phyloP scores from a whole-genome alignment of 2,888 invertebrate species.

The Dicyrtomina minuta region DNA sequence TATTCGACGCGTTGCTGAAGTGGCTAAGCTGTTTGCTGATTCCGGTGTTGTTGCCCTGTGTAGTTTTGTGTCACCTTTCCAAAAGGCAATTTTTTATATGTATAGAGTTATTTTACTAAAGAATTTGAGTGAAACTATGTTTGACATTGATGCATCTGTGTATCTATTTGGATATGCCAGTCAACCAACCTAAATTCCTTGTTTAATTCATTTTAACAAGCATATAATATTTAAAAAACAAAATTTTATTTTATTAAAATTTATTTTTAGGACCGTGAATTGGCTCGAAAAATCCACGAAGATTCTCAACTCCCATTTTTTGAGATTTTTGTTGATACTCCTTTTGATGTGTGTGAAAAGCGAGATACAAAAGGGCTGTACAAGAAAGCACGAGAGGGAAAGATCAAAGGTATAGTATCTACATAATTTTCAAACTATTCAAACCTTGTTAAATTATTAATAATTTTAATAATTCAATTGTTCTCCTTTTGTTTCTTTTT shows the following conservation, averaged over 20 bases:
- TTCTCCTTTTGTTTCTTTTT: too few relatives aligned
- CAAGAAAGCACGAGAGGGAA: slow-evolving; percentile 85
- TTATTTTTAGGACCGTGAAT: slow-evolving; percentile 81
- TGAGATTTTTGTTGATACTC: slow-evolving; percentile 96
- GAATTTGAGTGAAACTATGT: too few relatives aligned
- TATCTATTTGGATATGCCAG: too few relatives aligned
- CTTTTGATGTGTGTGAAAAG: slow-evolving; percentile 88
- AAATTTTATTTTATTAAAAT: too few relatives aligned
- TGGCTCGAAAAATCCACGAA: slow-evolving; percentile 86
- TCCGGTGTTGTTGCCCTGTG: slow-evolving; percentile 94
- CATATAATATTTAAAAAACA: too few relatives aligned
- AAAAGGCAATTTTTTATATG: slow-evolving; percentile 66
- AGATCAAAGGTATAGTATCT: slow-evolving; percentile 79
- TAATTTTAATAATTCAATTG: too few relatives aligned
- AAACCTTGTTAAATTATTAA: too few relatives aligned
- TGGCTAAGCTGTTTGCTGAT: slow-evolving; percentile 95
- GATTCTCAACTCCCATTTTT: slow-evolving; percentile 85
- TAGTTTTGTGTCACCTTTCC: slow-evolving; percentile 96
- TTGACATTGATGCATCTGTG: too few relatives aligned
- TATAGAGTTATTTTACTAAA: too few relatives aligned
- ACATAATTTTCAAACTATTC: too few relatives aligned
- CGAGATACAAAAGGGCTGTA: slow-evolving; percentile 77
- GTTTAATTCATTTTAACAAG: too few relatives aligned
- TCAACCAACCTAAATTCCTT: too few relatives aligned
- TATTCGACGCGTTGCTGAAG: slow-evolving; percentile 94